Evolutionary conservation across 2,113 vertebrate genomes (phyloP), one percentile per base, ranked within the genome.

Genomic region (Chloroceryle aenea): DNA sequence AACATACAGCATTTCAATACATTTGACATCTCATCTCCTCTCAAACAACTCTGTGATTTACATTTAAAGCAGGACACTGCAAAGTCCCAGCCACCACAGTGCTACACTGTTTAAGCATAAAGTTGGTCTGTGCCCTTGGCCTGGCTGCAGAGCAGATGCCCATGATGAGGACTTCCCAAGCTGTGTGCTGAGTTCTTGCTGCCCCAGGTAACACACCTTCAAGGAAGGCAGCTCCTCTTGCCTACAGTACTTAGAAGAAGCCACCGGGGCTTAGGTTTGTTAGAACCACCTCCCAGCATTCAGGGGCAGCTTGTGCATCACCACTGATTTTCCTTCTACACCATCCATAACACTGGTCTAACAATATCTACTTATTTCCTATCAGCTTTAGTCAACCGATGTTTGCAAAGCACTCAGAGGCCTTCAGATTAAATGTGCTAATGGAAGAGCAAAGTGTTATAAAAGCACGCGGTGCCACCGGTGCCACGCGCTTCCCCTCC

Each of bases 261-360:
- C 3, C 7, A 12, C 8, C 0, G 1, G 13, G 25, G 1, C 7
- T 58, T 56, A 15, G 26, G 42, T 7, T 11, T 82, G 32, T 17
- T 47, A 19, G 6, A 64, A 6, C 15, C 12, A 17, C 13, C 14
- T 40, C 52, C 10, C 22, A 26, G 0, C 6, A 4, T 43, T 12
- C 59, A 63, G 32, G 2, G 34, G 14, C 58, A 58, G 2, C 63
- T 58, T 43, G 20, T 3, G 4, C 10, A 21, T 50, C 42, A 0
- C 18, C 14, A 4, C 1, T 0, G 34, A 15, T 7, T 29, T 18
- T 84, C 52, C 18, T 72, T 12, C 27, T n/a, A 0, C 0, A 1
- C 12, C 17, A 10, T 25, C n/a, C 40, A 3, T 14, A 26, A 26
- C 23, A 2, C 26, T 9, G 17, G 17, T 6, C 47, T 71, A 56